Evolutionary conservation across 2,888 invertebrate genomes (phyloP).

Genomic region (Pollenia angustigena): DNA sequence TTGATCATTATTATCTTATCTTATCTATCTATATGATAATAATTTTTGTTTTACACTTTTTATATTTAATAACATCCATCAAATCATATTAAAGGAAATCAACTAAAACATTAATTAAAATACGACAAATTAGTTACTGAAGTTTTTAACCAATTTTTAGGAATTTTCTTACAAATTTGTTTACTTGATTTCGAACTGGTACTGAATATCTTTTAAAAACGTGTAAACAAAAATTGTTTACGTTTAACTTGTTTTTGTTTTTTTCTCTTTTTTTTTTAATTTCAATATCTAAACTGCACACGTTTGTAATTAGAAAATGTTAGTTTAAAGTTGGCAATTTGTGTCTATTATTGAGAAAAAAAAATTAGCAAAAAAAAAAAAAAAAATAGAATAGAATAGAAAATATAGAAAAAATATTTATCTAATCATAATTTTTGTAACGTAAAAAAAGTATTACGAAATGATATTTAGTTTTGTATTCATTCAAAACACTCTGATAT

Average conservation of each 20-base stretch:
- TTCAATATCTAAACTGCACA: conserved; percentile 31
- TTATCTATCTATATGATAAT: conserved; percentile 54
- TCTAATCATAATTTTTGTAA: conserved; percentile 68
- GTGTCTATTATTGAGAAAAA: conserved; percentile 24
- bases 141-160: conserved; percentile 13
- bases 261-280: conserved; percentile 23
- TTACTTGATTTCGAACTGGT: not conserved
- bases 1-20: conserved; percentile 57
- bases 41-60: conserved; percentile 60
- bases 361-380: conserved; percentile 19
- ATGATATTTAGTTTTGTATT: conserved; percentile 59
- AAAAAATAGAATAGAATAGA: conserved; percentile 20
- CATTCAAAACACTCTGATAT: conserved; percentile 46
- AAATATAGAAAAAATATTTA: conserved; percentile 59
- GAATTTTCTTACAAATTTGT: conserved; percentile 20
- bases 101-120: conserved; percentile 33
- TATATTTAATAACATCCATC: conserved; percentile 54
- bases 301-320: conserved; percentile 55
- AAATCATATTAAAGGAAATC: conserved; percentile 56
- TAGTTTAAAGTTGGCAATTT: conserved; percentile 48
- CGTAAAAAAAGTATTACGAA: conserved; percentile 59
- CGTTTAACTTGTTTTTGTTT: conserved; percentile 48
- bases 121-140: not conserved
- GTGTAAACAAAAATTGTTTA: conserved; percentile 36
- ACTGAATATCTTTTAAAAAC: conserved; percentile 15